Percentiles rank a stretch among this genome's conserved stretches.
Conservation (phyloP, 2,797 vertebrate species). For the Semaprochilodus insignis region DNA sequence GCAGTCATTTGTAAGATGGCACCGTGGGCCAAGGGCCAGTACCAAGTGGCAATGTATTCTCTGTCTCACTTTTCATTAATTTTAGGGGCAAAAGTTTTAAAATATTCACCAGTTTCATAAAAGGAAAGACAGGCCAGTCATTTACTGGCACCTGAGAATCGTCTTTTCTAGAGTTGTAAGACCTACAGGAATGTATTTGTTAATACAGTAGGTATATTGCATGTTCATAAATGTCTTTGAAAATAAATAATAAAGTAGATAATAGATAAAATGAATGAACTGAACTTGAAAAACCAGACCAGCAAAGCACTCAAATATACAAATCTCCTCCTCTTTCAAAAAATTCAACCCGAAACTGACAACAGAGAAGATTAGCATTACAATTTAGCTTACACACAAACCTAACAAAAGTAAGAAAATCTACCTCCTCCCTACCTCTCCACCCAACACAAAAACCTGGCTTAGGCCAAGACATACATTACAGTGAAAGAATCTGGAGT, state of each 20-base stretch:
- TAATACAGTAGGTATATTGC: neutral
- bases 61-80: constrained; percentile 28
- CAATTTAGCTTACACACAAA: neutral
- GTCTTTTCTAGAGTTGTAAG: constrained; percentile 11
- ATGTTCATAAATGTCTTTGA: neutral
- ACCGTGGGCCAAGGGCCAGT: constrained; percentile 62
- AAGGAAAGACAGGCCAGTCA: constrained; percentile 7
- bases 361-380: neutral
- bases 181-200: neutral
- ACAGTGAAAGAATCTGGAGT: neutral
- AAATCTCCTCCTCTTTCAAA: neutral
- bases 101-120: constrained; percentile 18
- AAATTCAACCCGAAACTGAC: neutral
- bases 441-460: neutral
- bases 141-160: neutral
- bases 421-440: constrained; percentile 17
- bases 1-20: constrained; percentile 69
- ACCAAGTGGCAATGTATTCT: constrained; percentile 55
- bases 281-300: neutral
- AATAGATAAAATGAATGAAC: neutral
- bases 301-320: neutral
- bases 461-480: neutral
- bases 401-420: neutral
- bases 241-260: neutral
- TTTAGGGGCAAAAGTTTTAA: constrained; percentile 44